phyloP scores from a whole-genome alignment of 2,888 invertebrate species.

The Formica aserva region DNA sequence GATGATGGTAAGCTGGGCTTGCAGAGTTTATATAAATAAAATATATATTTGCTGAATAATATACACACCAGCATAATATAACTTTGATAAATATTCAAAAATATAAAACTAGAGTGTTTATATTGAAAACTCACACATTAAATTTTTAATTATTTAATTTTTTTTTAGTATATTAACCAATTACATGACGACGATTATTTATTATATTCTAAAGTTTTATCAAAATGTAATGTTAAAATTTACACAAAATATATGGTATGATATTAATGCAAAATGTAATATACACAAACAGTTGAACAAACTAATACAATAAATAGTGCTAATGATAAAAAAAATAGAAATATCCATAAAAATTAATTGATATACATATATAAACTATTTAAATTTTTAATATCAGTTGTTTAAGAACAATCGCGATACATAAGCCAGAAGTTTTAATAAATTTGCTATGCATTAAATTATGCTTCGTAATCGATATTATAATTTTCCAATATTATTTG shows the following conservation, averaged over 20 bases:
- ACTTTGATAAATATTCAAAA: slow-evolving; percentile 65
- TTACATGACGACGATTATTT: background rate
- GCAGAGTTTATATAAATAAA: slow-evolving; percentile 74
- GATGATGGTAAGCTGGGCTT: slow-evolving; percentile 78
- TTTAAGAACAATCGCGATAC: background rate
- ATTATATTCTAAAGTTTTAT: slow-evolving; percentile 12
- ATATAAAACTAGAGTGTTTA: slow-evolving; percentile 20
- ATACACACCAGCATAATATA: slow-evolving; percentile 67
- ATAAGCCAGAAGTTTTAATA: background rate
- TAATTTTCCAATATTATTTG: background rate
- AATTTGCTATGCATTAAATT: slow-evolving; percentile 4
- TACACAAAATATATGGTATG: slow-evolving; percentile 5
- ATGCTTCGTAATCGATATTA: slow-evolving; percentile 5
- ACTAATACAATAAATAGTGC: background rate
- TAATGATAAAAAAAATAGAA: slow-evolving; percentile 2
- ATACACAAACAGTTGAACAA: background rate
- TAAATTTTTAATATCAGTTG: background rate
- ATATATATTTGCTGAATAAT: slow-evolving; percentile 71
- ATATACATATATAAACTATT: background rate
- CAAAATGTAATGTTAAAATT: background rate
- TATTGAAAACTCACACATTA: slow-evolving; percentile 40
- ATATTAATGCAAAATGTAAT: background rate
- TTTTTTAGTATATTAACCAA: too few relatives aligned
- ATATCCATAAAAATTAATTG: background rate
- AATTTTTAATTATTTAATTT: slow-evolving; percentile 12